A percentile compares a stretch with the other conserved stretches of the same genome.
These are phyloP conservation scores for Zhuqinia jingwanae DNA, from an alignment of 2,888 invertebrate species.

Conservation along the genomic window DNA sequence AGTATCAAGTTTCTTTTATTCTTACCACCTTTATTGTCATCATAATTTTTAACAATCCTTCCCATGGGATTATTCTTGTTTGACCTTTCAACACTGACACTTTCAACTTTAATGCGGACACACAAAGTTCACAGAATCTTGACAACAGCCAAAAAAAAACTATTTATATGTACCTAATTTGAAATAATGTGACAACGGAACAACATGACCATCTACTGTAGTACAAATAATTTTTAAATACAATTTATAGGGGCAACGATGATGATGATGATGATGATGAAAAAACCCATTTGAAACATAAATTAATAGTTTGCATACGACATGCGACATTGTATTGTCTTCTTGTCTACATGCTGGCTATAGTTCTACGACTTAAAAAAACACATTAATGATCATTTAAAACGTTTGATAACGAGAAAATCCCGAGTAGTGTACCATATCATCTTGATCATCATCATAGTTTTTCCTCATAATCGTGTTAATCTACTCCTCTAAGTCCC, in stretches of 20 bases:
- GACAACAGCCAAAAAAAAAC: too few species aligned
- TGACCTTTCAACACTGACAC: background rate
- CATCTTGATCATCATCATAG: slow-evolving; percentile 34
- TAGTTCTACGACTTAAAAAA: too few species aligned
- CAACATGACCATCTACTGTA: background rate
- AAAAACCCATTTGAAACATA: slow-evolving; percentile 52
- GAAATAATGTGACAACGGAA: background rate
- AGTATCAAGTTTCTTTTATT: slow-evolving; percentile 26
- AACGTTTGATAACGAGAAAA: slow-evolving; percentile 38
- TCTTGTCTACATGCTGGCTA: background rate
- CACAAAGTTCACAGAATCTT: too few species aligned
- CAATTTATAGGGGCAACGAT: too few species aligned
- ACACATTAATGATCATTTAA: background rate
- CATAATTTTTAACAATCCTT: slow-evolving; percentile 49
- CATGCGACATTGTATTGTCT: slow-evolving; percentile 17
- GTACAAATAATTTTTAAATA: slow-evolving; percentile 43
- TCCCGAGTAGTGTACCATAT: slow-evolving; percentile 59
- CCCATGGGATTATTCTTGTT: slow-evolving; percentile 58
- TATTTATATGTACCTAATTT: too few species aligned
- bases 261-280: slow-evolving; percentile 17
- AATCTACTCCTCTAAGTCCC: slow-evolving; percentile 58
- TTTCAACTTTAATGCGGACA: background rate
- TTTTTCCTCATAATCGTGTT: slow-evolving; percentile 54
- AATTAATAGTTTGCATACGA: slow-evolving; percentile 50
- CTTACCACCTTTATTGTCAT: slow-evolving; percentile 25